Conservation (phyloP, 2,888 invertebrate species). For the Trichogramma dendrolimi region DNA sequence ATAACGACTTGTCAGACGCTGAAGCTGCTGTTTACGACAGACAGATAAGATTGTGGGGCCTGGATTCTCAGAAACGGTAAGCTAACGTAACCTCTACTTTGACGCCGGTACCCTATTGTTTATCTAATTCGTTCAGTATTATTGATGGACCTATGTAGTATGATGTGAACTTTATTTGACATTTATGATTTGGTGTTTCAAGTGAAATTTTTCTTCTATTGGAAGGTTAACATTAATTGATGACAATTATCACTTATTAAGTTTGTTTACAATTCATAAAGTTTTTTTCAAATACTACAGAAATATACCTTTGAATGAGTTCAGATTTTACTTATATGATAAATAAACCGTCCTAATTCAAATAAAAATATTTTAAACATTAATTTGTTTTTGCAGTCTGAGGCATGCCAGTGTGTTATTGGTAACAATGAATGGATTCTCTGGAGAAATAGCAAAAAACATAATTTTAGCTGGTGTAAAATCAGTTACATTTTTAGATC, state of each 20-base stretch:
- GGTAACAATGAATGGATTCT: constrained; percentile 83
- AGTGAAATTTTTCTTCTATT: constrained; percentile 3
- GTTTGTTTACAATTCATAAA: no score
- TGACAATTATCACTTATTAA: no score
- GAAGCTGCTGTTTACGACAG: constrained; percentile 96
- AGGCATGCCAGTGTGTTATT: constrained; percentile 81
- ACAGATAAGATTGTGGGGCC: constrained; percentile 98
- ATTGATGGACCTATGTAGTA: neutral
- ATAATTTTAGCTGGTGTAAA: constrained; percentile 90
- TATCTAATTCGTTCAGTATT: neutral
- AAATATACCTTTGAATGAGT: neutral
- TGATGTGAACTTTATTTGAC: neutral
- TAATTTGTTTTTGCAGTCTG: constrained; percentile 57
- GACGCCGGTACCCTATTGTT: constrained; percentile 24
- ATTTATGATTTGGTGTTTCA: neutral
- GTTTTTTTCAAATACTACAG: no score
- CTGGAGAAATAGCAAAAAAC: constrained; percentile 95
- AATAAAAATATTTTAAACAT: constrained; percentile 3
- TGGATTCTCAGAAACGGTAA: constrained; percentile 93
- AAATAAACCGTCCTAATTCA: neutral
- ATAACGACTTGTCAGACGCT: constrained; percentile 73
- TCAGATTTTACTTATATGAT: neutral
- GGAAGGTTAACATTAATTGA: neutral
- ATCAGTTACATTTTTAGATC: constrained; percentile 80
- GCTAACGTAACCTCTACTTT: constrained; percentile 30